Evolutionary conservation across 2,888 invertebrate species (phyloP).

Genomic region (Lissocephala sabroskyi): DNA sequence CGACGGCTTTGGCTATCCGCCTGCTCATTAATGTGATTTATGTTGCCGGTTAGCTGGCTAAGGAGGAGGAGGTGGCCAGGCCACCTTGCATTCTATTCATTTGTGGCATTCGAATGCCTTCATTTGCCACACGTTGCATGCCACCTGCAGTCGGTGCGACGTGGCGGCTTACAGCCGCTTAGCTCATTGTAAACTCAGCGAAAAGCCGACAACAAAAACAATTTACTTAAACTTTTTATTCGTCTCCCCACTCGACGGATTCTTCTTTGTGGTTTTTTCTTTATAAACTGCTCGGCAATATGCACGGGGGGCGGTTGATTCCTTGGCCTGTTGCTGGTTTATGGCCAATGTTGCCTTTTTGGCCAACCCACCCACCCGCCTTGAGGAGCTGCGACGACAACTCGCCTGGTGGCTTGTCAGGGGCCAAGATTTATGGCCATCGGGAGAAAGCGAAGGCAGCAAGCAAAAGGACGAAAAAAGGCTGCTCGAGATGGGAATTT

Average conservation of each 20-base stretch:
- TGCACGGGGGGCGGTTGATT: constrained; percentile 27
- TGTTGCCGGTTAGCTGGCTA: no score
- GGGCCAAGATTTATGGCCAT: constrained; percentile 39
- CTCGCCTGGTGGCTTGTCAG: no score
- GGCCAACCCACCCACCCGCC: background rate
- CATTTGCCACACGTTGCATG: background rate
- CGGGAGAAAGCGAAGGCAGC: background rate
- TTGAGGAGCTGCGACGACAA: background rate
- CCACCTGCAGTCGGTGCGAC: constrained; percentile 1
- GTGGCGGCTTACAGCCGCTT: constrained; percentile 42
- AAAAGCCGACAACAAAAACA: constrained; percentile 39
- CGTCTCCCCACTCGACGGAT: constrained; percentile 25
- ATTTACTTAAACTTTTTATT: constrained; percentile 27
- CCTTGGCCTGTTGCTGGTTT: constrained; percentile 47
- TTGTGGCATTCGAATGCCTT: no score
- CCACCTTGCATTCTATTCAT: no score
- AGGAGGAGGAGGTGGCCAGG: no score
- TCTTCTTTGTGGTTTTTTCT: background rate
- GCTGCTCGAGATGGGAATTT: constrained; percentile 19
- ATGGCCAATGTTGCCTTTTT: constrained; percentile 33
- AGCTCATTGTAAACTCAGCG: constrained; percentile 48
- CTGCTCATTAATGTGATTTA: no score
- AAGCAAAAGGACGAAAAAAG: constrained; percentile 8
- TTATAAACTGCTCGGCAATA: constrained; percentile 33
- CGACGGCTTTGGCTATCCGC: no score